Conservation (phyloP, 1,140 invertebrate genomes). For the Eumeta japonica region DNA sequence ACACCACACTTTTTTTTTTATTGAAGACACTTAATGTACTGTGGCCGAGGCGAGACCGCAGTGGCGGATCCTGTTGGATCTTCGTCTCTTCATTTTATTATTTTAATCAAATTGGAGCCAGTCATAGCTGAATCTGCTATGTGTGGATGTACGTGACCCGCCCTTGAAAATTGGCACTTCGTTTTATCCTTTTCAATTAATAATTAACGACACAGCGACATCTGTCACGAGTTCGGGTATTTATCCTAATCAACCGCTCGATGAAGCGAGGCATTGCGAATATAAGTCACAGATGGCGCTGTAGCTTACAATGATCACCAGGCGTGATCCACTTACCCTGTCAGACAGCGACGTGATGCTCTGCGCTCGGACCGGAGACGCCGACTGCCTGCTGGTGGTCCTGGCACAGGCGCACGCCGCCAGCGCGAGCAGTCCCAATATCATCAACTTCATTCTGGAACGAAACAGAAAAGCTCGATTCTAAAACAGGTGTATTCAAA, state of each 20-base stretch:
- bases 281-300: not conserved
- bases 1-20: no score
- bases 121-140: no score
- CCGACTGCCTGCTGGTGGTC: constrained; percentile 14
- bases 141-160: no score
- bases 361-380: constrained; percentile 14
- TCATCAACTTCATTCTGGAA: constrained; percentile 27
- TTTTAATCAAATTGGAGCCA: no score
- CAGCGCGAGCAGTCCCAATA: constrained; percentile 12
- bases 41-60: no score
- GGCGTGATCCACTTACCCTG: no score
- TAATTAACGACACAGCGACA: not conserved
- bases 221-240: not conserved
- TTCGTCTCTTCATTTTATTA: no score
- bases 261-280: constrained; percentile 1
- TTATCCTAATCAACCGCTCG: not conserved
- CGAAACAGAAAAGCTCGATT: constrained; percentile 5
- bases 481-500: no score
- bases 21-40: no score
- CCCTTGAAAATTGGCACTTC: no score
- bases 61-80: no score
- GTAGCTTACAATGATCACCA: not conserved
- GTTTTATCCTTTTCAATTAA: not conserved
- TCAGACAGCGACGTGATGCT: constrained; percentile 33
- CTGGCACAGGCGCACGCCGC: constrained; percentile 16